Percentiles rank a stretch among this genome's conserved stretches.
These are phyloP conservation scores for Merops nubicus DNA, from an alignment of 2,113 vertebrate genomes.

Conservation along the genomic window DNA sequence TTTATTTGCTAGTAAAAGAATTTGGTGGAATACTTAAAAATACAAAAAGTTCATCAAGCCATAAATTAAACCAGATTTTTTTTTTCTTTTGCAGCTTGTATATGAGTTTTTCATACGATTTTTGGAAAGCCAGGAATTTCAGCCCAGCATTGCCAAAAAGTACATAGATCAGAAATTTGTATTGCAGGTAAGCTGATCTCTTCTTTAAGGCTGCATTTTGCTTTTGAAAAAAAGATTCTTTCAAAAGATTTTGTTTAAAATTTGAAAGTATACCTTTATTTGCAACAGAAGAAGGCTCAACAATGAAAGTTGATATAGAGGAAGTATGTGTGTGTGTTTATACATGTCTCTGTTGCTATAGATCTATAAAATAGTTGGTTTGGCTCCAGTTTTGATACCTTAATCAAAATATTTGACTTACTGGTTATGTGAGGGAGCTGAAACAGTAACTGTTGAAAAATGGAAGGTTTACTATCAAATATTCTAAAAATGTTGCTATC, in stretches of 20 bases:
- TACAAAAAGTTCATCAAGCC: background rate
- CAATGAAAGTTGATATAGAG: background rate
- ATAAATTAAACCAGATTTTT: background rate
- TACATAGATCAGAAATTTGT: conserved; percentile 99
- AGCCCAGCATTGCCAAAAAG: conserved; percentile 99
- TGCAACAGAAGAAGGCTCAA: background rate
- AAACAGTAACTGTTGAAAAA: background rate
- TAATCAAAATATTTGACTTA: conserved; percentile 13
- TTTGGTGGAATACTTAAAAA: background rate
- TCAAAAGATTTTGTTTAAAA: background rate
- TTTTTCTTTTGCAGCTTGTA: conserved; percentile 86
- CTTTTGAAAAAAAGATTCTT: background rate
- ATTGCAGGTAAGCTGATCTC: conserved; percentile 89
- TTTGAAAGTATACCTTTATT: background rate
- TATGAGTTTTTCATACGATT: conserved; percentile 99
- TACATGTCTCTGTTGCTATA: background rate
- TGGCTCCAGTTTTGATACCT: background rate
- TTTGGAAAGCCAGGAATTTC: conserved; percentile 99
- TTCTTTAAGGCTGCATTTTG: background rate
- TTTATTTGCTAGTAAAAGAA: background rate
- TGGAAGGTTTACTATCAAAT: background rate
- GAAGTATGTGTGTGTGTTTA: background rate
- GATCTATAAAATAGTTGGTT: background rate
- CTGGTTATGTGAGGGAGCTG: background rate
- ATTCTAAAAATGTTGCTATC: background rate